phyloP scores from a whole-genome alignment of 2,888 invertebrate species.

The Phoenoteleia sp. region DNA sequence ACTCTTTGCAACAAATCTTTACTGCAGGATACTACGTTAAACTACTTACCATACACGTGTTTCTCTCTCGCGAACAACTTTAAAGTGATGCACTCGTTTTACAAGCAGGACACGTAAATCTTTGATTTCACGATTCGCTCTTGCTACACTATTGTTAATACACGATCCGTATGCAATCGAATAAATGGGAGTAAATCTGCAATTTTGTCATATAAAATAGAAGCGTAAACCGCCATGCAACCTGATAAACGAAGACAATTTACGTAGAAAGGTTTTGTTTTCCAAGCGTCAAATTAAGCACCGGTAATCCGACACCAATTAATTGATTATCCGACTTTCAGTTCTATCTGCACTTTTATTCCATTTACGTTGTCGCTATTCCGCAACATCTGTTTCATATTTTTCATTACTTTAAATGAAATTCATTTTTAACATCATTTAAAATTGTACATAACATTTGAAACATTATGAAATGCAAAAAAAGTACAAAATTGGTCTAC shows the following conservation, averaged over 20 bases:
- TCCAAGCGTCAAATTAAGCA: background rate
- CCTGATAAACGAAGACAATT: constrained; percentile 1
- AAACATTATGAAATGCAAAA: too few species aligned
- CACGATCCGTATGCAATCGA: constrained; percentile 40
- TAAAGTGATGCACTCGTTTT: constrained; percentile 41
- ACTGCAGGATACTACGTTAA: constrained; percentile 11
- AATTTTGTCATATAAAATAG: constrained; percentile 21
- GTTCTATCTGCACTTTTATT: too few species aligned
- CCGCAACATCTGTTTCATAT: too few species aligned
- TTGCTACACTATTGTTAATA: constrained; percentile 46
- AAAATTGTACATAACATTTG: too few species aligned
- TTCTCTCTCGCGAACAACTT: constrained; percentile 44
- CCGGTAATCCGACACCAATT: too few species aligned
- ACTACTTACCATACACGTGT: constrained; percentile 54
- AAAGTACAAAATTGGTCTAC: too few species aligned
- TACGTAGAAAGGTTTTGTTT: background rate
- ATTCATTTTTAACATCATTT: too few species aligned
- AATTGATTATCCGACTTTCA: background rate
- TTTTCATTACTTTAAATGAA: too few species aligned
- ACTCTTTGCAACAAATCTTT: constrained; percentile 32
- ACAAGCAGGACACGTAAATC: constrained; percentile 53
- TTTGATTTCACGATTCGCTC: constrained; percentile 49
- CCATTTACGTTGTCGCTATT: too few species aligned
- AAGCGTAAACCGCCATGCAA: background rate
- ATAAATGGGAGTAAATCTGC: constrained; percentile 38